Base-by-base conservation (phyloP, 2,888 invertebrate genomes). In the Eupithecia dodoneata region DNA sequence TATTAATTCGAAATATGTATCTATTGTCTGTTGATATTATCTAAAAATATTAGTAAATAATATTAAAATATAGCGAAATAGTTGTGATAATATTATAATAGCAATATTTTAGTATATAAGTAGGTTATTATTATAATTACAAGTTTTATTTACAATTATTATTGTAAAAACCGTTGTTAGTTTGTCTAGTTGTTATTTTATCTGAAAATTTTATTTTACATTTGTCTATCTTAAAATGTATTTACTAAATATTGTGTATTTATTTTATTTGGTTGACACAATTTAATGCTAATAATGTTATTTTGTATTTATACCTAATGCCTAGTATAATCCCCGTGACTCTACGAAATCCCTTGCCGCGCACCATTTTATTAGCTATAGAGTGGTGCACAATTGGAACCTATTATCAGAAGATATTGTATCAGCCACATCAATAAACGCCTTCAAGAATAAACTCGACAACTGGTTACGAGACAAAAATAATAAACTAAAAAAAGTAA, bases 31-130 rank as follows among this genome's bases (percentile, higher is more conserved):
- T 63, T 63, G 30, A 63, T 63, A 18, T 63, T 59, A 59, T 18
- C n/a, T 52, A 52, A 52, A 52, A n/a, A 0, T 63, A 10, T 18
- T 59, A 30, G 30, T 10, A 30, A 18, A 30, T 63, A 63, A 63
- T 63, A 12, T 69, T 69, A 9, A 44, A 41, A 45, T 69, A 69
- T 70, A 74, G 63, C 42, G 10, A 45, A 70, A 78, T 75, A 75
- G 77, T 78, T 75, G 77, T 78, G 75, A 78, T 78, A 77, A 65
- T 74, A 65, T 71, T n/a, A 59, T 71, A 70, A 65, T 71, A 73
- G 72, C 75, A 70, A 70, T 70, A 47, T 42, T 18, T 66, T 42
- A 66, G 15, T 2, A 42, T 15, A 42, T 5, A 66, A 42, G 66
- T 66, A 42, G 41, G 66, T 66, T 4, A 12, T 41, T 42, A 66